Conservation (phyloP, 2,113 vertebrate genomes). For the Urocitellus parryii region DNA sequence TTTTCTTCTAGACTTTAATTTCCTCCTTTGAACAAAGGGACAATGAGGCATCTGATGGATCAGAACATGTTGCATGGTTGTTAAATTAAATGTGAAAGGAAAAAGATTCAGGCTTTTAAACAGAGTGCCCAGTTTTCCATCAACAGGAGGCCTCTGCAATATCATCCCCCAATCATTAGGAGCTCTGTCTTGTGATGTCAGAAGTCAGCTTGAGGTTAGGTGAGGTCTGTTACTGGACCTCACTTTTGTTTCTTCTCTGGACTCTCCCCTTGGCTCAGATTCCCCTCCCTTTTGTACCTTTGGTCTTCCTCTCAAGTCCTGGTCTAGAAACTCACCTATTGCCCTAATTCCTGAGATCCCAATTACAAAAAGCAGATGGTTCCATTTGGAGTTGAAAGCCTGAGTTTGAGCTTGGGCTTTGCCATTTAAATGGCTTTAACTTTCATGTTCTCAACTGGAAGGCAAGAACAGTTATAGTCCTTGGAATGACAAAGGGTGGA, state of each 20-base stretch:
- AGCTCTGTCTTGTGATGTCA: neutral
- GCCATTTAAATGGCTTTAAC: neutral
- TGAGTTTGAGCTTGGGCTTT: neutral
- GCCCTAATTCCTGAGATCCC: neutral
- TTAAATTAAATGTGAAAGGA: conserved; percentile 64
- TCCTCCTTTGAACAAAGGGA: conserved; percentile 73
- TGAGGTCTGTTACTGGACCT: neutral
- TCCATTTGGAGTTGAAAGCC: neutral
- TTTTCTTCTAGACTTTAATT: conserved; percentile 72
- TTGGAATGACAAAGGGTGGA: neutral
- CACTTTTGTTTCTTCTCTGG: neutral
- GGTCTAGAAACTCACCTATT: neutral
- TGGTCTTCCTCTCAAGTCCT: neutral
- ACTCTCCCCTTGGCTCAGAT: neutral
- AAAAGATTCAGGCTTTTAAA: conserved; percentile 47
- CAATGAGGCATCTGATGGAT: conserved; percentile 57
- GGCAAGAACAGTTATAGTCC: neutral
- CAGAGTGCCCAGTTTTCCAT: neutral
- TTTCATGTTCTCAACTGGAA: neutral
- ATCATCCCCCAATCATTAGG: neutral
- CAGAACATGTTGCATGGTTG: neutral
- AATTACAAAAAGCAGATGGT: neutral
- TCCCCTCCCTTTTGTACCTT: neutral
- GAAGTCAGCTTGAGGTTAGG: neutral
- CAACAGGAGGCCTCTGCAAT: neutral